Evolutionary conservation across 2,888 invertebrate genomes (phyloP).

Genomic region (Sialis fuliginosa): DNA sequence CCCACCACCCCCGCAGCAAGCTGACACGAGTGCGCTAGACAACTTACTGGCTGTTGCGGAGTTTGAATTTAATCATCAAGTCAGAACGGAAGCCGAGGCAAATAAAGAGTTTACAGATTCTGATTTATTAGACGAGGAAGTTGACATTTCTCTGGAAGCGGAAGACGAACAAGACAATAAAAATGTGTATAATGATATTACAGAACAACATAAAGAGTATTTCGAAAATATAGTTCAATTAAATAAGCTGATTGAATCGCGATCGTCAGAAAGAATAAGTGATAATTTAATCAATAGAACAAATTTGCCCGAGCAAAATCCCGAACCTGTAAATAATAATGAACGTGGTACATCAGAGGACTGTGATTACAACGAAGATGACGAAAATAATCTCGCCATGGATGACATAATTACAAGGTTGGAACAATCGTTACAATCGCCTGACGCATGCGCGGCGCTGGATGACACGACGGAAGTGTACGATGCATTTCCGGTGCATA

Average conservation of each 20-base stretch:
- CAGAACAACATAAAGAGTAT: slow-evolving; percentile 6
- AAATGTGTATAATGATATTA: slow-evolving; percentile 7
- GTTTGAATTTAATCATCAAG: slow-evolving; percentile 37
- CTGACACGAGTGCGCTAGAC: slow-evolving; percentile 33
- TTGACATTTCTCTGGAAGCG: slow-evolving; percentile 5
- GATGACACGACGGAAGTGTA: slow-evolving; percentile 13
- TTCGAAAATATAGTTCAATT: slow-evolving; percentile 7
- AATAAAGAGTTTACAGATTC: neutral
- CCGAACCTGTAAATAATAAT: slow-evolving; percentile 7
- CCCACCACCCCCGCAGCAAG: slow-evolving; percentile 22
- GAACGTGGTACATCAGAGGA: slow-evolving; percentile 18
- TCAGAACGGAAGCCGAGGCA: neutral
- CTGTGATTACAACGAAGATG: slow-evolving; percentile 24
- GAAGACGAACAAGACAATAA: slow-evolving; percentile 11
- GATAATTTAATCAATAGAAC: neutral
- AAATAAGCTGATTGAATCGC: slow-evolving; percentile 14
- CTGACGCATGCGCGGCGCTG: slow-evolving; percentile 14
- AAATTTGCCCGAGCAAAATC: slow-evolving; percentile 24
- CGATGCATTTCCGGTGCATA: slow-evolving; percentile 1
- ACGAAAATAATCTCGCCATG: slow-evolving; percentile 26
- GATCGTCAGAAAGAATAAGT: slow-evolving; percentile 10
- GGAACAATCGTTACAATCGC: slow-evolving; percentile 36
- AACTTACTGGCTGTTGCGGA: slow-evolving; percentile 45
- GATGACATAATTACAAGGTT: slow-evolving; percentile 43
- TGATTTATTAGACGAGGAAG: slow-evolving; percentile 1